A percentile compares a stretch with the other conserved stretches of the same genome.
Evolutionary conservation across 1,140 invertebrate species (phyloP).

Genomic region (Lepidurus arcticus): DNA sequence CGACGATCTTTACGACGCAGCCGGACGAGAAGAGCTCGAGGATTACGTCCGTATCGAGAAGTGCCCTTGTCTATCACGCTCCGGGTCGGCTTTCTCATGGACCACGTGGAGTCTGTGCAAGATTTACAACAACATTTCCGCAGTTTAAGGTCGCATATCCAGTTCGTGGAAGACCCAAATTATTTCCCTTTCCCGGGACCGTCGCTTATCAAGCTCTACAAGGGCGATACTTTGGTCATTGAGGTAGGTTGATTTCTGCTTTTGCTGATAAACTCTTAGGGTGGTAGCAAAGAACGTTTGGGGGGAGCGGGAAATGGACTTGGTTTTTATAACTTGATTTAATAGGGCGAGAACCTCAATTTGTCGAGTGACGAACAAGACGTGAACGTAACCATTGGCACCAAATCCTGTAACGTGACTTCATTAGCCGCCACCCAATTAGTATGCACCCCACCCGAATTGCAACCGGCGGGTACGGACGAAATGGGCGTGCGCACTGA

Average conservation of each 20-base stretch:
- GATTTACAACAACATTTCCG: conserved; percentile 83
- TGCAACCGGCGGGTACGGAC: conserved; percentile 77
- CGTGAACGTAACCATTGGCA: conserved; percentile 88
- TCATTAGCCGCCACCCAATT: conserved; percentile 80
- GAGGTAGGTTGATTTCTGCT: conserved; percentile 50
- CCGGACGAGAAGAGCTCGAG: conserved; percentile 31
- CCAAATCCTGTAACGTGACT: conserved; percentile 81
- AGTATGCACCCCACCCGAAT: conserved; percentile 80
- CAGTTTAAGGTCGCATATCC: conserved; percentile 66
- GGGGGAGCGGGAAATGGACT: not conserved
- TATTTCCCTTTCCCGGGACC: conserved; percentile 79
- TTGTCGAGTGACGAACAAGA: conserved; percentile 86
- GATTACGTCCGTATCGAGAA: conserved; percentile 36
- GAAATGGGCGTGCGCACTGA: conserved; percentile 71
- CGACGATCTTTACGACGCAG: conserved; percentile 26
- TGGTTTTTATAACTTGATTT: conserved; percentile 36
- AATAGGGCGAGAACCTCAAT: conserved; percentile 76
- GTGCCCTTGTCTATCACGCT: conserved; percentile 42
- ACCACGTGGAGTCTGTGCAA: conserved; percentile 79
- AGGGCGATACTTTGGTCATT: conserved; percentile 91
- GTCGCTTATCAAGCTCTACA: conserved; percentile 70
- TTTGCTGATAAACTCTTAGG: not conserved
- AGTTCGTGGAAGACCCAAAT: conserved; percentile 87
- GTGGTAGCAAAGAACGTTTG: conserved; percentile 29
- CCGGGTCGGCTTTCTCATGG: conserved; percentile 87